Evolutionary conservation across 2,797 vertebrate genomes (phyloP).

Genomic region (Schizopygopsis pylzovi): DNA sequence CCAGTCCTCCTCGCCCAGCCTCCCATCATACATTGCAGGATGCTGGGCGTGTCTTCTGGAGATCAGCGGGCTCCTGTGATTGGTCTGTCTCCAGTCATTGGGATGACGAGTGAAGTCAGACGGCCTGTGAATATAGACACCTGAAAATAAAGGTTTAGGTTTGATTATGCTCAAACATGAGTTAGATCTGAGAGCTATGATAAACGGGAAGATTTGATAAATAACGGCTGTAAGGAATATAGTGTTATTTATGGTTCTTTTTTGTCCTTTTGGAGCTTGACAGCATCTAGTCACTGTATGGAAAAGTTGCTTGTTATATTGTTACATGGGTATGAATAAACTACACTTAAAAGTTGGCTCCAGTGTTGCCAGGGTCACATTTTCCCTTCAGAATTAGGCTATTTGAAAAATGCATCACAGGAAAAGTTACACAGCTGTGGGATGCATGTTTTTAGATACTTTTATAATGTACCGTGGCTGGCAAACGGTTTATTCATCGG

Average conservation of each 20-base stretch:
- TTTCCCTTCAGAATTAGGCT: no score
- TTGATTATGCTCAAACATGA: neutral
- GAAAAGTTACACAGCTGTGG: no score
- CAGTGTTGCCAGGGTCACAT: no score
- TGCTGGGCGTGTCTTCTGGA: slow-evolving; percentile 81
- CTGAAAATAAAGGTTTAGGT: slow-evolving; percentile 69
- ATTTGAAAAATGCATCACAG: no score
- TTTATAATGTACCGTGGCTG: neutral
- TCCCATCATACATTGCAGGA: slow-evolving; percentile 81
- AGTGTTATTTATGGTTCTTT: neutral
- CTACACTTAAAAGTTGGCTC: neutral
- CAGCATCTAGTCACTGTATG: neutral
- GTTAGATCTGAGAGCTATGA: neutral
- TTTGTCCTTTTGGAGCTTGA: neutral
- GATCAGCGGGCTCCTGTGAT: slow-evolving; percentile 81
- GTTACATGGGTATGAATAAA: neutral
- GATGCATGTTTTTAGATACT: neutral
- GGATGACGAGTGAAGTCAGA: slow-evolving; percentile 80
- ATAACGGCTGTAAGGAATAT: neutral
- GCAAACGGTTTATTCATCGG: neutral
- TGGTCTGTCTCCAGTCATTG: slow-evolving; percentile 85
- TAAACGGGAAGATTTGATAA: neutral
- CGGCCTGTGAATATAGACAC: slow-evolving; percentile 83
- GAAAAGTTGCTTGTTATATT: neutral
- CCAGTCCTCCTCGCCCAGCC: slow-evolving; percentile 91